Conservation (phyloP, 2,888 invertebrate species). For the Epirrita christyi region DNA sequence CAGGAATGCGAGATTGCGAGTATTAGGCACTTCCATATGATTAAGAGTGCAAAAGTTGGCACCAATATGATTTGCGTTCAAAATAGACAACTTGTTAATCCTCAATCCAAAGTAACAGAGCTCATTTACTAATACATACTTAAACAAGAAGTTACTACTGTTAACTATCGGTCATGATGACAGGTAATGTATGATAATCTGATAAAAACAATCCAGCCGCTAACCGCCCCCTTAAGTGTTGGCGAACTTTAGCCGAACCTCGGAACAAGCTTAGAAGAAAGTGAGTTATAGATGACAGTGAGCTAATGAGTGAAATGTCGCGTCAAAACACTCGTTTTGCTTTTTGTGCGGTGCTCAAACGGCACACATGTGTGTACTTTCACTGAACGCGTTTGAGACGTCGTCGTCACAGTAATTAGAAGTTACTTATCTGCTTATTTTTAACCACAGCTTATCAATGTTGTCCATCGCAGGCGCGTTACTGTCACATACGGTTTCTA, state of each 20-base stretch:
- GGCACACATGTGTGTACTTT: conserved; percentile 75
- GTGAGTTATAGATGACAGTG: conserved; percentile 35
- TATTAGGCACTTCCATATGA: no score
- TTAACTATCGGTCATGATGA: no score
- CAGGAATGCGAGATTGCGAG: no score
- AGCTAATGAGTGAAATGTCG: conserved; percentile 59
- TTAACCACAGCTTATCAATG: conserved; percentile 47
- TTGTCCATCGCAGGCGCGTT: conserved; percentile 8
- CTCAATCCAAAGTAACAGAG: no score
- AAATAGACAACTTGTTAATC: no score
- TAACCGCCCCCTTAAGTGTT: no score
- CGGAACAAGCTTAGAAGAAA: not conserved
- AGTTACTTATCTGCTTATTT: conserved; percentile 55
- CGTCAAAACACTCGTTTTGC: conserved; percentile 50
- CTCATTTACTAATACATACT: no score
- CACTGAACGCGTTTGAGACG: conserved; percentile 66
- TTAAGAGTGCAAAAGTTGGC: no score
- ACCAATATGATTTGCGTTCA: not conserved
- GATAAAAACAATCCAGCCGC: no score
- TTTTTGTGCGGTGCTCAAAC: conserved; percentile 54
- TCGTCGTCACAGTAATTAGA: conserved; percentile 66
- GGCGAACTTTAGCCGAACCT: no score
- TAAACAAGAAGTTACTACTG: no score
- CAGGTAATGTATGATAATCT: no score
- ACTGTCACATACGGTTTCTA: conserved; percentile 17